Evolutionary conservation across 2,888 invertebrate genomes (phyloP).

Genomic region (Drosophila quinaria): DNA sequence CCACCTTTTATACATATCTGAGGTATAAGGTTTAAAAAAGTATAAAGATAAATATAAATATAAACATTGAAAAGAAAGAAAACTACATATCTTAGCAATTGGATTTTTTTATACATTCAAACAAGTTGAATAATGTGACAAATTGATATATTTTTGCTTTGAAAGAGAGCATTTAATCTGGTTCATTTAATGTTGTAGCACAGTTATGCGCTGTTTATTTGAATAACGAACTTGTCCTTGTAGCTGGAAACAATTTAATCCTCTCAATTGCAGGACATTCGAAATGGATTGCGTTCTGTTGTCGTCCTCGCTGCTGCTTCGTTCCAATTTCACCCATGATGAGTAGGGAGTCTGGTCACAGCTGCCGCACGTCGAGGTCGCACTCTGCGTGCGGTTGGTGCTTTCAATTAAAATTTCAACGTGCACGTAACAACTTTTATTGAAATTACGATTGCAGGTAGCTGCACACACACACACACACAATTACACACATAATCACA

Average conservation of each 20-base stretch:
- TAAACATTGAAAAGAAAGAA: too few species aligned
- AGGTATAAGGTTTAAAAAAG: too few species aligned
- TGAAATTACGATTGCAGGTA: slow-evolving; percentile 77
- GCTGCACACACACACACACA: slow-evolving; percentile 45
- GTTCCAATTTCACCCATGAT: slow-evolving; percentile 57
- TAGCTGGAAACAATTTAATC: slow-evolving; percentile 45
- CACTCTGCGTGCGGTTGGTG: slow-evolving; percentile 60
- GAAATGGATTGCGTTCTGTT: slow-evolving; percentile 44
- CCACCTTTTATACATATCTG: background rate
- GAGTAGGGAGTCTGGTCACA: slow-evolving; percentile 65
- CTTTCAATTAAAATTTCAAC: slow-evolving; percentile 83
- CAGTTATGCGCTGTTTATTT: slow-evolving; percentile 7
- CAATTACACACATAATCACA: slow-evolving; percentile 16
- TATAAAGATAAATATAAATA: too few species aligned
- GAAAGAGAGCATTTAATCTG: background rate
- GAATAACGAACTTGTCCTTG: slow-evolving; percentile 26
- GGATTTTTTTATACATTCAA: too few species aligned
- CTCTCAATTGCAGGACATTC: slow-evolving; percentile 47
- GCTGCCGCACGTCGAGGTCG: slow-evolving; percentile 61
- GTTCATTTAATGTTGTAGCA: slow-evolving; percentile 1
- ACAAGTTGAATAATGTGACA: too few species aligned
- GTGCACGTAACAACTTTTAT: slow-evolving; percentile 81
- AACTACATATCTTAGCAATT: too few species aligned
- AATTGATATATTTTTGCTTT: too few species aligned
- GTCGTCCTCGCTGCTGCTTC: slow-evolving; percentile 55